phyloP scores from a whole-genome alignment of 2,113 vertebrate genomes.

The Rhabdomys dilectus region DNA sequence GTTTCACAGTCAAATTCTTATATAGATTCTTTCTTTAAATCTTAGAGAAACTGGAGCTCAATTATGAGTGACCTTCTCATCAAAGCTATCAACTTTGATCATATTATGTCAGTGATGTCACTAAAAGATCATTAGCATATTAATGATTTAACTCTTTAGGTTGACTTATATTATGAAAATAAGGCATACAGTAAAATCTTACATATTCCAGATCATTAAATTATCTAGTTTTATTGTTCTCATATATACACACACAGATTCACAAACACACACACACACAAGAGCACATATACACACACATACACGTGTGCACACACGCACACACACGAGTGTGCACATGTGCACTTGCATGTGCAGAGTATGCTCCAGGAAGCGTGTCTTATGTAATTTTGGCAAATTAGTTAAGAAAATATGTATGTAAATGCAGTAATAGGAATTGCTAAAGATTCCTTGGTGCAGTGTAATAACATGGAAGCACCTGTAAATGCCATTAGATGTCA shows the following conservation, averaged over 20 bases:
- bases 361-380: background rate
- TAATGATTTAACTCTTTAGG: background rate
- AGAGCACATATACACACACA: background rate
- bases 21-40: background rate
- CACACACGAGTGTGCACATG: too few relatives aligned
- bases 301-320: background rate
- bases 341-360: background rate
- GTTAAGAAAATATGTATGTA: background rate
- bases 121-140: background rate
- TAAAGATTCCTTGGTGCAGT: background rate
- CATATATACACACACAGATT: background rate
- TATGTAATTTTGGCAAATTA: background rate
- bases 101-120: background rate
- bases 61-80: background rate
- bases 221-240: constrained; percentile 5
- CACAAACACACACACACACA: background rate
- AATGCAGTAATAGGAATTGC: background rate
- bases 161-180: background rate
- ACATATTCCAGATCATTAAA: background rate
- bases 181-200: background rate
- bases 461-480: background rate
- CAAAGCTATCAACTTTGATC: background rate
- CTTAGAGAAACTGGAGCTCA: constrained; percentile 24
- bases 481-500: background rate
- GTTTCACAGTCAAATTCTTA: constrained; percentile 27